Evolutionary conservation across 1,140 invertebrate genomes (phyloP).

Genomic region (Lasaia peninsularis): DNA sequence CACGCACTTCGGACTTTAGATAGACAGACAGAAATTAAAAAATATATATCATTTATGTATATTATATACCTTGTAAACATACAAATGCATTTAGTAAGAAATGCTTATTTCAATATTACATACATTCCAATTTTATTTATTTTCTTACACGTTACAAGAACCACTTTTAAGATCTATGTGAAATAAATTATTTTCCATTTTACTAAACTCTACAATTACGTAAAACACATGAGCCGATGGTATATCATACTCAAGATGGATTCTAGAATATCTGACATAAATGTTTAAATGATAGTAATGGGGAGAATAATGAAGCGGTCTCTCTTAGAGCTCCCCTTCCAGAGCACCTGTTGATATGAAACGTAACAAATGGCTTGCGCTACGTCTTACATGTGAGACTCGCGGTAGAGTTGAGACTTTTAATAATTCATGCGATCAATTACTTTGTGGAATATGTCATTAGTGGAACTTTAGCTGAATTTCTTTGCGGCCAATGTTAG

Average conservation of each 20-base stretch:
- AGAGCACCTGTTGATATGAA: slow-evolving; percentile 2
- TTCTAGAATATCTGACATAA: neutral
- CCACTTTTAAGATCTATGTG: too few relatives aligned
- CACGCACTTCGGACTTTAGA: too few relatives aligned
- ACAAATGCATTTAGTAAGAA: too few relatives aligned
- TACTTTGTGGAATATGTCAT: slow-evolving; percentile 2
- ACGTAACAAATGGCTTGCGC: neutral
- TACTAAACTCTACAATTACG: too few relatives aligned
- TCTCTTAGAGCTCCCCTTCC: neutral
- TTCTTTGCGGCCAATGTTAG: neutral
- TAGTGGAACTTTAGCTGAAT: neutral
- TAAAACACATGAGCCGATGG: too few relatives aligned
- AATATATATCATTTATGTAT: too few relatives aligned
- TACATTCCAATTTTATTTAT: too few relatives aligned
- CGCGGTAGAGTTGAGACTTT: neutral
- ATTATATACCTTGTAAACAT: too few relatives aligned
- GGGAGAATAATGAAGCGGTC: slow-evolving; percentile 4
- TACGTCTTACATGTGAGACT: neutral
- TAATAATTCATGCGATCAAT: neutral
- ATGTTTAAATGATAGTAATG: neutral
- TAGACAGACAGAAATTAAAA: too few relatives aligned
- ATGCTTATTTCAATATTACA: too few relatives aligned
- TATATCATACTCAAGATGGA: neutral
- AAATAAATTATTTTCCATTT: too few relatives aligned
- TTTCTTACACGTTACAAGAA: too few relatives aligned